Conservation (phyloP, 2,113 vertebrate species). For the Cacatua alba region DNA sequence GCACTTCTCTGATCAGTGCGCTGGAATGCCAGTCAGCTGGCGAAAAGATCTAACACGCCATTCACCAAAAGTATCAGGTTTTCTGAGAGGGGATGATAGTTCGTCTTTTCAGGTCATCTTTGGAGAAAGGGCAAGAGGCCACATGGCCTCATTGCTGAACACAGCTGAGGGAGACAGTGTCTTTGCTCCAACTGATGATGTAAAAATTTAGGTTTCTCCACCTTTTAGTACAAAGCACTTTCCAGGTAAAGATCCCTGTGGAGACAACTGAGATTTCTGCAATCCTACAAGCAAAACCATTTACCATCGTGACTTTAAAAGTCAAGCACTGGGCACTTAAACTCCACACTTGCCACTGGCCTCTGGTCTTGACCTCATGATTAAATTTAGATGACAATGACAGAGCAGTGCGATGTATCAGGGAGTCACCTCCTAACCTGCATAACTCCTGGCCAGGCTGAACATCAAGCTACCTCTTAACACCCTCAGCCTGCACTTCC, state of each 20-base stretch:
- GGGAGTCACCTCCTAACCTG: background rate
- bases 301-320: background rate
- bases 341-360: background rate
- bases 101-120: background rate
- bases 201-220: background rate
- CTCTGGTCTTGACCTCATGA: background rate
- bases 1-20: constrained; percentile 6
- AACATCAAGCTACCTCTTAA: background rate
- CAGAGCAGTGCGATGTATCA: background rate
- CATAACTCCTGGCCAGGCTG: background rate
- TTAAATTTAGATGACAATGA: background rate
- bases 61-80: constrained; percentile 17
- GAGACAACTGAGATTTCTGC: background rate
- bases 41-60: constrained; percentile 30
- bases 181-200: background rate
- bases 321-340: background rate
- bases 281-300: background rate
- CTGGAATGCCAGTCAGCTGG: constrained; percentile 17
- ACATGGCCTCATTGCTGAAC: background rate
- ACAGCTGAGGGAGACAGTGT: background rate
- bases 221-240: background rate
- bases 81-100: background rate
- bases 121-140: constrained; percentile 19
- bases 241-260: background rate
- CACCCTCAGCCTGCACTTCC: background rate